phyloP scores from a whole-genome alignment of 2,888 invertebrate species.

The Drosophila pseudotakahashii region DNA sequence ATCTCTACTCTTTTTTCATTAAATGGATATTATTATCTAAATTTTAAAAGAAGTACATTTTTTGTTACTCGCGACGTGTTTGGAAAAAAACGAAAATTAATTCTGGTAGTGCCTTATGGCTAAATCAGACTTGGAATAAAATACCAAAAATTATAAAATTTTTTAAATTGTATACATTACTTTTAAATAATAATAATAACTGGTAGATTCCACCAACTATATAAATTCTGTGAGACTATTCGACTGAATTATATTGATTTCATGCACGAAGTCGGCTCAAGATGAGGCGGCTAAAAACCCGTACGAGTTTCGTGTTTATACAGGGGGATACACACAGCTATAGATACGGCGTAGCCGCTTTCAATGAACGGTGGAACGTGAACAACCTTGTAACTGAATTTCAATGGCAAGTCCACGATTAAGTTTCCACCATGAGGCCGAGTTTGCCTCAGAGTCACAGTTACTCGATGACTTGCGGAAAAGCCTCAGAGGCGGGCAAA shows the following conservation, averaged over 20 bases:
- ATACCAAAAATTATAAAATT: too few species aligned
- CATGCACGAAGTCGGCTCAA: constrained; percentile 57
- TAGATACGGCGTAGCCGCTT: constrained; percentile 33
- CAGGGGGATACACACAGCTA: constrained; percentile 11
- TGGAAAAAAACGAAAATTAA: too few species aligned
- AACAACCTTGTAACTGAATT: constrained; percentile 77
- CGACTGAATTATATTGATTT: constrained; percentile 63
- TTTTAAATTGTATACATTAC: too few species aligned
- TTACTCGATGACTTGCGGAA: constrained; percentile 82
- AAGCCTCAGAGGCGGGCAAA: constrained; percentile 66
- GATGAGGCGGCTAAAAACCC: constrained; percentile 37
- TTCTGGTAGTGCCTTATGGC: too few species aligned
- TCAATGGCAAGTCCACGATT: constrained; percentile 82
- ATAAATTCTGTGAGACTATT: constrained; percentile 20
- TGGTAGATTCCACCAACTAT: not conserved
- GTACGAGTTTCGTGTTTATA: constrained; percentile 29
- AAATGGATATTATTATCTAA: too few species aligned
- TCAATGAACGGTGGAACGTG: constrained; percentile 70
- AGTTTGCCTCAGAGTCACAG: constrained; percentile 58
- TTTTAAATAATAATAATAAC: too few species aligned
- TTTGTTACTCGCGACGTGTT: too few species aligned
- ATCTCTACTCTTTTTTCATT: too few species aligned
- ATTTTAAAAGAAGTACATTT: too few species aligned
- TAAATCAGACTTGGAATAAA: too few species aligned
- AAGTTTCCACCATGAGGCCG: constrained; percentile 60